Conservation (phyloP, 2,888 invertebrate species). For the Subacronicta megacephala region DNA sequence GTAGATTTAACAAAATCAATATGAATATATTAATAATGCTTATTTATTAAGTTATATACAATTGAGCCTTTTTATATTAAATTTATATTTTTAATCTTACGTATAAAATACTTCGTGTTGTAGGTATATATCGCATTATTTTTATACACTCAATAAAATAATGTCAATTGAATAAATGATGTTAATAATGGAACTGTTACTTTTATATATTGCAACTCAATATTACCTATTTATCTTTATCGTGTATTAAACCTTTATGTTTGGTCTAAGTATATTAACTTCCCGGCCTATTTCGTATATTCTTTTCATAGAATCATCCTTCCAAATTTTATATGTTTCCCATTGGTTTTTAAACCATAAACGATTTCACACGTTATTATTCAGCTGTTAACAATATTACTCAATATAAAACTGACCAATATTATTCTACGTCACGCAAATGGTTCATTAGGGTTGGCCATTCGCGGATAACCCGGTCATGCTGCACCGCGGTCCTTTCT, state of each 20-base stretch:
- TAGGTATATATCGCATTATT: slow-evolving; percentile 12
- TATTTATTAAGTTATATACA: slow-evolving; percentile 47
- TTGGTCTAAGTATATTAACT: background rate
- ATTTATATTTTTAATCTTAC: slow-evolving; percentile 34
- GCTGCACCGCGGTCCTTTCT: slow-evolving; percentile 56
- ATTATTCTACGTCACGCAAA: background rate
- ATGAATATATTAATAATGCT: slow-evolving; percentile 39
- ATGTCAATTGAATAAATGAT: background rate
- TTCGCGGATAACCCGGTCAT: slow-evolving; percentile 64
- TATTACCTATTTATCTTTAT: no score
- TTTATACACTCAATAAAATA: slow-evolving; percentile 9
- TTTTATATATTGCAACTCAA: no score
- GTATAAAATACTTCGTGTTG: slow-evolving; percentile 41
- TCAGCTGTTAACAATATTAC: slow-evolving; percentile 6
- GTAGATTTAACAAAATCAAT: slow-evolving; percentile 35
- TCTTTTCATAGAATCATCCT: no score
- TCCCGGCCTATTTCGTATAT: background rate
- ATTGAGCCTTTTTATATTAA: slow-evolving; percentile 52
- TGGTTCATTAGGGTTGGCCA: slow-evolving; percentile 52
- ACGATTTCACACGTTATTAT: background rate
- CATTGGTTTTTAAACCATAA: slow-evolving; percentile 4
- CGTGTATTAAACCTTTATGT: no score
- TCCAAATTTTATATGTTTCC: no score
- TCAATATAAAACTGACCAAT: slow-evolving; percentile 2
- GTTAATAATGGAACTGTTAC: background rate